A percentile compares a stretch with the other conserved stretches of the same genome.
Evolutionary conservation across 2,888 invertebrate genomes (phyloP).

Genomic region (Eupithecia abbreviata): DNA sequence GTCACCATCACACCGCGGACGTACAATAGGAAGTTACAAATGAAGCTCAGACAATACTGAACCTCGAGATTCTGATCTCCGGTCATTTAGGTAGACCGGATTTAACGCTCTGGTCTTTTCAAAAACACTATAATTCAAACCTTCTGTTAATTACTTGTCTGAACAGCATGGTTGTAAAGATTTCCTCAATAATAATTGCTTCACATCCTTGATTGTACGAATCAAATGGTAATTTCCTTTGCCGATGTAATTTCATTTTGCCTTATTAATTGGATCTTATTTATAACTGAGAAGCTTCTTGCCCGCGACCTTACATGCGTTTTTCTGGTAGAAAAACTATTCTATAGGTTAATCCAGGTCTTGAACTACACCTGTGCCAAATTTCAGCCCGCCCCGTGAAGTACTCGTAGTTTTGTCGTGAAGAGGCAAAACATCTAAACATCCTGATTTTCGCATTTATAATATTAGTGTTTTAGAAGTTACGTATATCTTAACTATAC

Average conservation of each 20-base stretch:
- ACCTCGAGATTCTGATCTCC: constrained; percentile 21
- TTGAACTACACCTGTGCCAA: not conserved
- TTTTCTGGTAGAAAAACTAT: too few species aligned
- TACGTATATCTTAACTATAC: too few species aligned
- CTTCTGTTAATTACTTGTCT: not conserved
- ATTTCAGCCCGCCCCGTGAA: not conserved
- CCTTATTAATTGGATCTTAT: not conserved
- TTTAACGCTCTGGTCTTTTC: constrained; percentile 17
- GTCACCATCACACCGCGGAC: constrained; percentile 41
- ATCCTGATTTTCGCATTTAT: too few species aligned
- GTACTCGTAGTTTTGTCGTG: not conserved
- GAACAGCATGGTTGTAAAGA: not conserved
- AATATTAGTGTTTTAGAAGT: too few species aligned
- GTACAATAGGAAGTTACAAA: constrained; percentile 55
- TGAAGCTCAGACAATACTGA: constrained; percentile 47
- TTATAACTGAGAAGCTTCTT: not conserved
- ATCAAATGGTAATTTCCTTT: constrained; percentile 5
- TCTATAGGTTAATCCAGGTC: too few species aligned
- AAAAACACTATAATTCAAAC: not conserved
- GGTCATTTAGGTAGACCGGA: constrained; percentile 37
- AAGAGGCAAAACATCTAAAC: too few species aligned
- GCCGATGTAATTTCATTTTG: not conserved
- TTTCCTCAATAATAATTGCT: constrained; percentile 18
- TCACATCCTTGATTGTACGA: constrained; percentile 14
- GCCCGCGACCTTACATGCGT: not conserved